Conservation (phyloP, 2,797 vertebrate genomes). For the Coranthus polyacanthus region DNA sequence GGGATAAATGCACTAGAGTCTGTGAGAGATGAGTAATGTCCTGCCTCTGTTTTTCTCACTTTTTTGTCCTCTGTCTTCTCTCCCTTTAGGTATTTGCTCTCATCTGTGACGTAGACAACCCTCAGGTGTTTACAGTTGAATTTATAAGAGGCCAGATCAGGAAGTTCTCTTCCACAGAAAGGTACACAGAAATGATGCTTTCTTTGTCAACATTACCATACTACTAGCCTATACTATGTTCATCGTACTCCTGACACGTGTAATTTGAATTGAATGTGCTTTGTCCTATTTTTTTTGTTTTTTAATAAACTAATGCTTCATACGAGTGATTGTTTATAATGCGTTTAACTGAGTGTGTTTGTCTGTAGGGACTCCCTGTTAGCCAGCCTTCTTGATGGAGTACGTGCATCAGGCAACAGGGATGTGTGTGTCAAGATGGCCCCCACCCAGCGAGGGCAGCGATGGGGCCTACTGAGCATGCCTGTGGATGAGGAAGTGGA, state of each 20-base stretch:
- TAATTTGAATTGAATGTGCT: too few relatives aligned
- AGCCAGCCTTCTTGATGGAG: conserved; percentile 96
- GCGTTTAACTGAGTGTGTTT: conserved; percentile 22
- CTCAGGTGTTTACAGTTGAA: conserved; percentile 96
- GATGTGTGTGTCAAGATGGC: conserved; percentile 99
- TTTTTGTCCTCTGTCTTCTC: not conserved
- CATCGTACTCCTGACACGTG: too few relatives aligned
- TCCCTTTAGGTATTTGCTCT: conserved; percentile 93
- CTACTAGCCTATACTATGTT: not conserved
- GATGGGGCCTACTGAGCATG: conserved; percentile 97
- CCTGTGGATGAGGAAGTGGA: conserved; percentile 99
- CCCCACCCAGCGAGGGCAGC: conserved; percentile 93
- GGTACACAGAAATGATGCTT: conserved; percentile 72
- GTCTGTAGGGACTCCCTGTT: conserved; percentile 93
- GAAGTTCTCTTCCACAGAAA: conserved; percentile 97
- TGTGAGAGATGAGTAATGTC: conserved; percentile 20
- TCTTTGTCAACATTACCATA: not conserved
- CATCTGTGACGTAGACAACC: conserved; percentile 95
- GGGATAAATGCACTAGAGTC: conserved; percentile 10
- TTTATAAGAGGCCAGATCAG: conserved; percentile 98
- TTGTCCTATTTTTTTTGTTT: too few relatives aligned
- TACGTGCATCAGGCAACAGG: conserved; percentile 97
- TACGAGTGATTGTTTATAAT: not conserved
- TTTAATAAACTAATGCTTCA: too few relatives aligned
- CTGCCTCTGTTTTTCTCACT: not conserved